Evolutionary conservation across 2,113 vertebrate genomes (phyloP), one percentile per base, ranked within the genome.

Genomic region (western clawed frog (Xenopus tropicalis)): DNA sequence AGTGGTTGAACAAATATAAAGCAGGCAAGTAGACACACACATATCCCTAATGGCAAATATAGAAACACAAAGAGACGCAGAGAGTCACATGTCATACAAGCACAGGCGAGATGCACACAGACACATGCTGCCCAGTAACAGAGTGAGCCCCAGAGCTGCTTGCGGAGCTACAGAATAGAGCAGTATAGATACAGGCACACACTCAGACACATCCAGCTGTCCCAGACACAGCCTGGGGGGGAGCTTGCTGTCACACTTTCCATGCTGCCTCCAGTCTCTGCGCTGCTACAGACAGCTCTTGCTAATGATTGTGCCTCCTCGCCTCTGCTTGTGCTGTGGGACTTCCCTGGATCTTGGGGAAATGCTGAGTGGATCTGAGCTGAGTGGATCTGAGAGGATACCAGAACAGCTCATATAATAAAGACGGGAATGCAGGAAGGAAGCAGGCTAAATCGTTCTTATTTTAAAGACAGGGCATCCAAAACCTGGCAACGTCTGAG

Each of bases 211-310:
- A 17, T 57, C 16, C 54, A 57, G 54, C 54, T 20, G n/a, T 57
- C 54, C 20, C 54, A 19, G 19, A 19, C 54, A 19, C 54, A 57
- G 51, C 8, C 4, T 8, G 46, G 54, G 54, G 25, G 37, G 20
- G n/a, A 43, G 25, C 17, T 44, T 37, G n/a, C 42, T 37, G 37
- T 74, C 72, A 74, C 14, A 74, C 2, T 74, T 74, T 74, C 72
- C 72, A 67, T 65, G 25, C 14, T 54, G 46, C 25, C 42, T 43
- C 37, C 54, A 20, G 21, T 14, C 20, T 62, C 70, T 24, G n/a
- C n/a, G 22, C 20, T 37, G 19, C 61, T 57, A 37, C 22, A 19
- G 71, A 67, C 52, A 42, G 4, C 71, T 16, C 17, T 56, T 42
- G 56, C 11, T 29, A 54, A 21, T 22, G 11, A 14, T 29, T 43